These are phyloP conservation scores for Plumapathes pennacea DNA, from an alignment of 92 coral and sea anemone genomes.

Conservation along the genomic window DNA sequence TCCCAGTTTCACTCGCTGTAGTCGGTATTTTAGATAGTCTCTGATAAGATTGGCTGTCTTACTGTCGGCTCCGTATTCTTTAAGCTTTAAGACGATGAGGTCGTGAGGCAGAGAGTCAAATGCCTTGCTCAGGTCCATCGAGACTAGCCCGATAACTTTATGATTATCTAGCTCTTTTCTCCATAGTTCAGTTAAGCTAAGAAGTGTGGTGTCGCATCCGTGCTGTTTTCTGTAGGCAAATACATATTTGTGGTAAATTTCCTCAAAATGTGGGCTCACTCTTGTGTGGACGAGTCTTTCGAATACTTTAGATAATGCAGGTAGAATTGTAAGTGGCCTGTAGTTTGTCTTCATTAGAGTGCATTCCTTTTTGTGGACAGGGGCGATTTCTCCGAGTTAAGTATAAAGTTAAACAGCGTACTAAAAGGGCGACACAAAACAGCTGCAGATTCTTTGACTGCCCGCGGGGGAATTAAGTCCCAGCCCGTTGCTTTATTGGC, in stretches of 20 bases:
- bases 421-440: conserved; percentile 42
- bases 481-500: conserved; percentile 41
- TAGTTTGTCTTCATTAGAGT: conserved; percentile 32
- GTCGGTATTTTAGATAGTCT: conserved; percentile 13
- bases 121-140: too few species aligned
- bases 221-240: conserved; percentile 36
- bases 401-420: conserved; percentile 18
- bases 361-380: conserved; percentile 41
- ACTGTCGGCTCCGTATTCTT: conserved; percentile 22
- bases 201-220: conserved; percentile 38
- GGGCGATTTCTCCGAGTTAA: conserved; percentile 47
- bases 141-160: too few species aligned
- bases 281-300: conserved; percentile 33
- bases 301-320: conserved; percentile 35
- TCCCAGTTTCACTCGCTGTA: conserved; percentile 25
- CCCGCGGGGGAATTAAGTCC: conserved; percentile 38
- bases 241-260: conserved; percentile 38
- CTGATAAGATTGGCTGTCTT: not conserved
- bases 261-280: conserved; percentile 31
- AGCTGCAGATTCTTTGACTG: conserved; percentile 40
- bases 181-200: too few species aligned
- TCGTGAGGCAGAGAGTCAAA: conserved; percentile 48
- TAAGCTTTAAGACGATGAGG: conserved; percentile 12
- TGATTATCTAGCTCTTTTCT: too few species aligned
- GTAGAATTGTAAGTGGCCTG: conserved; percentile 45